Percentiles rank a stretch among this genome's conserved stretches.
Evolutionary conservation across 2,888 invertebrate species (phyloP).

Genomic region (Argyresthia albistria): DNA sequence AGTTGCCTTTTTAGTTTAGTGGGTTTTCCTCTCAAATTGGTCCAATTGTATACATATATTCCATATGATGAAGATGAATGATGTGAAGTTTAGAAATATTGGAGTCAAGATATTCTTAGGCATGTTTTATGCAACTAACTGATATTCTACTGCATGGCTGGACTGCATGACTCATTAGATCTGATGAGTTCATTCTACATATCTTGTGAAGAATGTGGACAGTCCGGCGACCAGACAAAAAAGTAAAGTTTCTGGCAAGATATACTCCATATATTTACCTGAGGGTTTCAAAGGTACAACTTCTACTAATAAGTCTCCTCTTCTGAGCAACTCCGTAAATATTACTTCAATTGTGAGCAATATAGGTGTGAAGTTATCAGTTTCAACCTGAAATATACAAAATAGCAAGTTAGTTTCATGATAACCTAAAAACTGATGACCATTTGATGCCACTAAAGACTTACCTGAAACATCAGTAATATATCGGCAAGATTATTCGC

Average conservation of each 20-base stretch:
- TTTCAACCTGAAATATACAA: constrained; percentile 43
- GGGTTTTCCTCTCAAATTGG: no score
- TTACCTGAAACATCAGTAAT: constrained; percentile 78
- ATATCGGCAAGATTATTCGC: constrained; percentile 78
- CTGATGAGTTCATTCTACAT: background rate
- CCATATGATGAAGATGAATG: no score
- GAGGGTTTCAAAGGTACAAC: constrained; percentile 71
- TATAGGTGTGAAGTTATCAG: constrained; percentile 67
- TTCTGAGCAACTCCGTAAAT: constrained; percentile 77
- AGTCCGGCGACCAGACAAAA: background rate
- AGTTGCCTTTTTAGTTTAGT: no score
- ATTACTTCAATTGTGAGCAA: constrained; percentile 80
- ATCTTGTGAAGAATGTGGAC: background rate
- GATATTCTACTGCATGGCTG: no score
- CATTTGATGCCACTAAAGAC: constrained; percentile 4
- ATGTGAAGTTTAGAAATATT: no score
- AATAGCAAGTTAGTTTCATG: background rate
- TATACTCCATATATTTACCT: constrained; percentile 33
- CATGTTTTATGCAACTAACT: no score
- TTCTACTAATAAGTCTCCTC: constrained; percentile 76
- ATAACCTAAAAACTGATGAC: background rate
- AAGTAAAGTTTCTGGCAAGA: background rate
- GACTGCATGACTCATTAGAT: no score
- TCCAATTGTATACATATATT: no score
- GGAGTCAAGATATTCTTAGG: no score